Conservation (phyloP, 2,113 vertebrate species). For the Orthochromis indermauri region DNA sequence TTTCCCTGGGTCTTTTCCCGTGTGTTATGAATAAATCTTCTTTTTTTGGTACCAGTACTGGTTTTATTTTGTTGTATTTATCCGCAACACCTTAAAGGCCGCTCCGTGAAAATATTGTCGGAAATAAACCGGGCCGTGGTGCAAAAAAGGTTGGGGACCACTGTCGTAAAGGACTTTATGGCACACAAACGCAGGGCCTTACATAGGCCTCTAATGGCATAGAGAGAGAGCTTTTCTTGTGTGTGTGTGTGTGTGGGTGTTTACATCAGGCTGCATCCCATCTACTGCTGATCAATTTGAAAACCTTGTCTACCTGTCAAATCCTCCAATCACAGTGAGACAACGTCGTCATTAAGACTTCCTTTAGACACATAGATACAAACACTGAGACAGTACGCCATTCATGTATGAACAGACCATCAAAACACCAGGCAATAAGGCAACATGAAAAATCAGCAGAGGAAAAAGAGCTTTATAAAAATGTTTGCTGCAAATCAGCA, state of each 20-base stretch:
- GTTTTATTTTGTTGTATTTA: neutral
- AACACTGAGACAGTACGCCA: neutral
- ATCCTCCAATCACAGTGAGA: neutral
- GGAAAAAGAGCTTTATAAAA: neutral
- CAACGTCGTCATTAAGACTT: neutral
- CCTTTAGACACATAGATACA: neutral
- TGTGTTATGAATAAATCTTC: neutral
- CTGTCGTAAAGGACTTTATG: constrained; percentile 49
- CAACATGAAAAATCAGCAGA: neutral
- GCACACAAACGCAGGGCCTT: neutral
- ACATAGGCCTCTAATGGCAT: constrained; percentile 5
- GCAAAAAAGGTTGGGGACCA: neutral
- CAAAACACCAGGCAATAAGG: neutral
- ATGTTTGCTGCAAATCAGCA: neutral
- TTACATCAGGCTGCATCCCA: neutral
- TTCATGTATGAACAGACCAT: neutral
- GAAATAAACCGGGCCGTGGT: accelerated
- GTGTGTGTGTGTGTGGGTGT: neutral
- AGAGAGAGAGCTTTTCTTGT: constrained; percentile 17
- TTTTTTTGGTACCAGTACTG: accelerated
- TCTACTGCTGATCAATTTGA: neutral
- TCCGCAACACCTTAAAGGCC: accelerated
- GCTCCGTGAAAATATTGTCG: accelerated
- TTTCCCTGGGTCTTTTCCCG: accelerated
- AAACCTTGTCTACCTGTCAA: neutral